A percentile compares a stretch with the other conserved stretches of the same genome.
phyloP scores from a whole-genome alignment of 2,797 vertebrate species.

The Catamblyrhynchus diadema region DNA sequence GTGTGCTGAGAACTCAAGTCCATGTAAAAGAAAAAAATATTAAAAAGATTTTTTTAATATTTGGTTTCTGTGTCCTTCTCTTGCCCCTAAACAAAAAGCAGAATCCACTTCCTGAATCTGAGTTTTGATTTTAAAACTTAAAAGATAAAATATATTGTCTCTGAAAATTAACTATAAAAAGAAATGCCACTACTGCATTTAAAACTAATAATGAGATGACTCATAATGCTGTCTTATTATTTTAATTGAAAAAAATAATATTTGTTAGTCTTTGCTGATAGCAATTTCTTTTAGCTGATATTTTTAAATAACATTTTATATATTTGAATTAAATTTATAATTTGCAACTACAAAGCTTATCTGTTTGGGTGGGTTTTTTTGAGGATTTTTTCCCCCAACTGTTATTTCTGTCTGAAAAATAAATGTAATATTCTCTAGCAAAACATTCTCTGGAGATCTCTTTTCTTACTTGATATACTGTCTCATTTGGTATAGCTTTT shows the following conservation, averaged over 20 bases:
- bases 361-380: neutral
- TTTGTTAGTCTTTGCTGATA: slow-evolving; percentile 21
- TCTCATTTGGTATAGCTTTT: neutral
- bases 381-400: neutral
- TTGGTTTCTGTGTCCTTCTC: neutral
- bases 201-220: neutral
- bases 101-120: neutral
- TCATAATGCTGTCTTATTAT: neutral
- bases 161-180: slow-evolving; percentile 32
- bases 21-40: slow-evolving; percentile 10
- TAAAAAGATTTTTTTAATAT: slow-evolving; percentile 8
- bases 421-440: neutral
- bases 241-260: neutral
- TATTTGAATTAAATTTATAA: neutral
- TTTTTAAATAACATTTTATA: neutral
- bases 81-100: neutral
- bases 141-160: neutral
- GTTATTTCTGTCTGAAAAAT: neutral
- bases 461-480: neutral
- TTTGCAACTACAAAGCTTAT: neutral
- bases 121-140: slow-evolving; percentile 8
- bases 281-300: slow-evolving; percentile 20
- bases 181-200: neutral
- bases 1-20: neutral
- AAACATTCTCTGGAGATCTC: neutral